These are phyloP conservation scores for Pogonocherus hispidulus DNA, from an alignment of 2,888 invertebrate species.

Conservation along the genomic window DNA sequence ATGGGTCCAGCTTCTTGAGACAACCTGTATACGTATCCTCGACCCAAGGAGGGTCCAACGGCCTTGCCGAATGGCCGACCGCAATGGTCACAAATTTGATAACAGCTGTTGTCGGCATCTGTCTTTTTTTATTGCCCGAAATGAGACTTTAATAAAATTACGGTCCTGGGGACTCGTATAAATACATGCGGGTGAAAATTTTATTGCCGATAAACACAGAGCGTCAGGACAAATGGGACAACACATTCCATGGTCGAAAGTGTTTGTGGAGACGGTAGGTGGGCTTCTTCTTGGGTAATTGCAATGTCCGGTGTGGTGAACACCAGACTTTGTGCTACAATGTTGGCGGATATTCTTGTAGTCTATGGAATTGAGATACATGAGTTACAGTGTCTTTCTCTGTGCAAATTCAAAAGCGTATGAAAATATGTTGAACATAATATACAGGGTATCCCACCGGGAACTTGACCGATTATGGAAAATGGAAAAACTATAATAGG, in stretches of 20 bases:
- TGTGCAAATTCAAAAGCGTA: too few relatives aligned
- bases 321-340: neutral
- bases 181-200: constrained; percentile 13
- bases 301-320: neutral
- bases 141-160: constrained; percentile 27
- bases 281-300: neutral
- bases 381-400: too few relatives aligned
- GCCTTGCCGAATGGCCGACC: constrained; percentile 36
- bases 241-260: constrained; percentile 15
- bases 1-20: neutral
- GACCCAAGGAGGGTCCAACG: constrained; percentile 38
- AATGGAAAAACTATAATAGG: too few relatives aligned
- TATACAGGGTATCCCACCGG: too few relatives aligned
- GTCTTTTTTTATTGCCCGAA: constrained; percentile 19
- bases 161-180: constrained; percentile 12
- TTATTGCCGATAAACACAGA: constrained; percentile 26
- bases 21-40: constrained; percentile 7
- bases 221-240: constrained; percentile 10
- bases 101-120: constrained; percentile 37
- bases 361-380: too few relatives aligned
- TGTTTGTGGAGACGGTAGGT: neutral
- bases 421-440: too few relatives aligned
- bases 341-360: too few relatives aligned
- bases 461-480: too few relatives aligned
- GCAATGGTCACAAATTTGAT: constrained; percentile 41